Conservation (phyloP, 2,888 invertebrate species). For the Sialis fuliginosa region DNA sequence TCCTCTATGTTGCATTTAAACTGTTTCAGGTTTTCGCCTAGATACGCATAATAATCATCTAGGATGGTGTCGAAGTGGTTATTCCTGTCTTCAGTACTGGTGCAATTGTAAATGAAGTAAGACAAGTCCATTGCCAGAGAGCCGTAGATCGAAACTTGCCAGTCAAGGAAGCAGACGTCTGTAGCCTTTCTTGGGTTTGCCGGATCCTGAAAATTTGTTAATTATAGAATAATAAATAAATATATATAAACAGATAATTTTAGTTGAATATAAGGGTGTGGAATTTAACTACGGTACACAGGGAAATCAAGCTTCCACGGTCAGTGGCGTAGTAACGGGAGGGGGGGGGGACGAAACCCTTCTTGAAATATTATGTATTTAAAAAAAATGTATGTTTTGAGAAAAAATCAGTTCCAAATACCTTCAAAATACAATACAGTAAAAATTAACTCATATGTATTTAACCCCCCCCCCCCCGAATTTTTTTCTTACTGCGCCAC, state of each 20-base stretch:
- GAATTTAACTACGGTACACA: constrained; percentile 8
- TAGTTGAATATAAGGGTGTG: constrained; percentile 10
- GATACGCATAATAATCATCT: background rate
- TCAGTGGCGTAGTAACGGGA: no score
- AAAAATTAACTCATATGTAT: no score
- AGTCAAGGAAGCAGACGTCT: constrained; percentile 2
- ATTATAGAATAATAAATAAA: constrained; percentile 15
- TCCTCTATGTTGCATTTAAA: background rate
- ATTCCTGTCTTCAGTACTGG: background rate
- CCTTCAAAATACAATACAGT: no score
- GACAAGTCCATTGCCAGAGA: constrained; percentile 1
- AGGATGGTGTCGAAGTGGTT: background rate
- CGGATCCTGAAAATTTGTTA: constrained; percentile 11
- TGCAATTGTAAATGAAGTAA: background rate
- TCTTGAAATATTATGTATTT: no score
- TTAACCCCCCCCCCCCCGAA: no score
- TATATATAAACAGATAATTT: constrained; percentile 9
- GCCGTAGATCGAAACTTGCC: background rate
- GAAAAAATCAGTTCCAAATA: no score
- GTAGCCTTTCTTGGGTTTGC: constrained; percentile 4
- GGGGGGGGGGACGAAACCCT: no score
- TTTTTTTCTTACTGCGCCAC: no score
- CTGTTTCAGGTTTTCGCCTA: background rate
- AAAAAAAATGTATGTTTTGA: no score
- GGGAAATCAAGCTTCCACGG: no score